Evolutionary conservation across 2,888 invertebrate species (phyloP).

Genomic region (Aspidiotus destructor): DNA sequence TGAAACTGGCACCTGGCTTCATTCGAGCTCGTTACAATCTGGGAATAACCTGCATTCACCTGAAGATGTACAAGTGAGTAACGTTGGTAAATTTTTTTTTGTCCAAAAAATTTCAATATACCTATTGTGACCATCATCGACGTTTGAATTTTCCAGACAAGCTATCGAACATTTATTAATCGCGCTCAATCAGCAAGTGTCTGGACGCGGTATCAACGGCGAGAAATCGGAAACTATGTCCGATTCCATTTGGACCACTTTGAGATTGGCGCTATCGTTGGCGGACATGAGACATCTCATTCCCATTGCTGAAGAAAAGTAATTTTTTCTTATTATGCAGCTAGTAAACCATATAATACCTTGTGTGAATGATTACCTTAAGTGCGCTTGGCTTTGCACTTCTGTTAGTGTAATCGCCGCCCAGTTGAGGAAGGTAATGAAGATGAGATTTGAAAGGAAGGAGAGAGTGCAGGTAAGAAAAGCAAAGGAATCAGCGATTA

Average conservation of each 20-base stretch:
- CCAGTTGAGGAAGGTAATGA: no score
- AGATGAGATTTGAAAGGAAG: no score
- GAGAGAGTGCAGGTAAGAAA: no score
- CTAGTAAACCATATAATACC: no score
- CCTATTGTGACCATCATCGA: background rate
- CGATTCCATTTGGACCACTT: slow-evolving; percentile 86
- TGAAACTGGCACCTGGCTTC: slow-evolving; percentile 87
- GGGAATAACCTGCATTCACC: slow-evolving; percentile 93
- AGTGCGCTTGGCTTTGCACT: background rate
- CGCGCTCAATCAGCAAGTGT: slow-evolving; percentile 84
- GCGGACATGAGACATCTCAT: slow-evolving; percentile 54
- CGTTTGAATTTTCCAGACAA: slow-evolving; percentile 52
- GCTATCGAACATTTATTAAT: slow-evolving; percentile 91
- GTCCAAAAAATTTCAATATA: background rate
- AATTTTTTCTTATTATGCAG: slow-evolving; percentile 27
- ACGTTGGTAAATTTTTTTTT: slow-evolving; percentile 12
- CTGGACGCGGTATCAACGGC: slow-evolving; percentile 51
- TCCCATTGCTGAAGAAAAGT: slow-evolving; percentile 49
- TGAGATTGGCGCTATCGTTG: slow-evolving; percentile 67
- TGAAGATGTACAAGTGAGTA: slow-evolving; percentile 67
- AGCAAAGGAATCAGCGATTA: no score
- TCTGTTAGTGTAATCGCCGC: no score
- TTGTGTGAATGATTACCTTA: no score
- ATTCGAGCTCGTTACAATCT: slow-evolving; percentile 95
- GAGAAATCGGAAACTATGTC: slow-evolving; percentile 53